phyloP scores from a whole-genome alignment of 2,113 vertebrate genomes.

The Pseudopipra pipra region DNA sequence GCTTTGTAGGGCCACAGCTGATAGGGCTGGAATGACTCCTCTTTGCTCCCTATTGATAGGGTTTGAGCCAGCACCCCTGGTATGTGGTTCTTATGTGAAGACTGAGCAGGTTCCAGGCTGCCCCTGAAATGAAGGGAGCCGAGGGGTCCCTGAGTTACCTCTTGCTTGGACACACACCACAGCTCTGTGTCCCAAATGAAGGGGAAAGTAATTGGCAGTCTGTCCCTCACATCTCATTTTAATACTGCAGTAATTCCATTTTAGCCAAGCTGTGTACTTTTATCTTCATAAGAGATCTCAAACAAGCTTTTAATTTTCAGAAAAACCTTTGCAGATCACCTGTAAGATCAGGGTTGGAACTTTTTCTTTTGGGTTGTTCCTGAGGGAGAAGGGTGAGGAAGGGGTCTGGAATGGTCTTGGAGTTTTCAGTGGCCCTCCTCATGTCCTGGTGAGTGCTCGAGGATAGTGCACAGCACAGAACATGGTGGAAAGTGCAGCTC shows the following conservation, averaged over 20 bases:
- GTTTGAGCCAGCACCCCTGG: neutral
- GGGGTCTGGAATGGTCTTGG: neutral
- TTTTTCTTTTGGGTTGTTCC: neutral
- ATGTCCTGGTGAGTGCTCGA: neutral
- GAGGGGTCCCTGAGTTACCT: neutral
- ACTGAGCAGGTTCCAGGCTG: neutral
- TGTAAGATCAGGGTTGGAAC: neutral
- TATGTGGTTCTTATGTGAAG: rapidly evolving
- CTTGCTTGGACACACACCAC: neutral
- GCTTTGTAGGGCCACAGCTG: neutral
- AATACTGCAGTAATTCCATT: constrained; percentile 31
- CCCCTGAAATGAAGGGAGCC: neutral
- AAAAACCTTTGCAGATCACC: neutral
- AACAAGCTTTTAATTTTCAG: constrained; percentile 54
- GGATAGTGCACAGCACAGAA: neutral
- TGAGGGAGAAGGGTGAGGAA: neutral
- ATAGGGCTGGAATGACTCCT: neutral
- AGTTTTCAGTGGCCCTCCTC: neutral
- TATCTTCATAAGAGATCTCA: constrained; percentile 19
- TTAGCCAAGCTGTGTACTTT: constrained; percentile 9
- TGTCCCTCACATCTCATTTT: neutral
- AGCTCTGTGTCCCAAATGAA: neutral
- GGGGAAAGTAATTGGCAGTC: neutral
- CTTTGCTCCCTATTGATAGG: rapidly evolving
- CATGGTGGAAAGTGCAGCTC: neutral